A percentile compares a stretch with the other conserved stretches of the same genome.
phyloP scores from a whole-genome alignment of 2,888 invertebrate species.

The Pristionchus maxplancki region DNA sequence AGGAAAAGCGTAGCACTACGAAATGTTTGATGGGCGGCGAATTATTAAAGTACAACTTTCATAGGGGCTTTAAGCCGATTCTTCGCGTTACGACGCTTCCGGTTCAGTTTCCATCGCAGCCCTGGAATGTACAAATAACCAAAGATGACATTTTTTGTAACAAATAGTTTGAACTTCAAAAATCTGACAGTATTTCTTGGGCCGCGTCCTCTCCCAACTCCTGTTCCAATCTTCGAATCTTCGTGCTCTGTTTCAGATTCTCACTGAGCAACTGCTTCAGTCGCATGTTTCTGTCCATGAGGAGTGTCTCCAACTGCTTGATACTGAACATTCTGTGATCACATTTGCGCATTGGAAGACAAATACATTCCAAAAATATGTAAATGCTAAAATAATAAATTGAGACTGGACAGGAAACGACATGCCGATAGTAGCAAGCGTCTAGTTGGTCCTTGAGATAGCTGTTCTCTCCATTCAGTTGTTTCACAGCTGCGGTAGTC shows the following conservation, averaged over 20 bases:
- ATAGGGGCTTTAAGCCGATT: not conserved
- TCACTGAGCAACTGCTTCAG: slow-evolving; percentile 56
- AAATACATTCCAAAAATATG: no score
- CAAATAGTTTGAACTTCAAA: not conserved
- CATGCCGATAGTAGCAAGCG: slow-evolving; percentile 54
- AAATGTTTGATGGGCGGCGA: not conserved
- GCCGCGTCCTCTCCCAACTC: slow-evolving; percentile 56
- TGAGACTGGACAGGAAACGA: no score
- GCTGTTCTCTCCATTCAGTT: slow-evolving; percentile 56
- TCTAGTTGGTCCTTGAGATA: slow-evolving; percentile 58
- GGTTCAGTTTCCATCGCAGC: not conserved
- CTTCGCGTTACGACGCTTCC: not conserved
- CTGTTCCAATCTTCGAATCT: slow-evolving; percentile 52
- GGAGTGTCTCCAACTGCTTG: slow-evolving; percentile 59
- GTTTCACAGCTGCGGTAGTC: slow-evolving; percentile 53
- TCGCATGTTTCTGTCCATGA: slow-evolving; percentile 57
- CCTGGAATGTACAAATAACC: not conserved
- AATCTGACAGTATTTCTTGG: slow-evolving; percentile 50
- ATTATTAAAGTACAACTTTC: not conserved
- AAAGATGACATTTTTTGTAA: not conserved
- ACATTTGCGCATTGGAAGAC: no score
- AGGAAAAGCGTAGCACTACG: not conserved
- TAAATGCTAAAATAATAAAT: no score
- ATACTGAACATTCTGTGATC: no score
- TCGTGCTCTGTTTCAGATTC: slow-evolving; percentile 56